A percentile compares a stretch with the other conserved stretches of the same genome.
These are phyloP conservation scores for Acanthurus leucopareius DNA, from an alignment of 2,797 vertebrate species.

Conservation along the genomic window DNA sequence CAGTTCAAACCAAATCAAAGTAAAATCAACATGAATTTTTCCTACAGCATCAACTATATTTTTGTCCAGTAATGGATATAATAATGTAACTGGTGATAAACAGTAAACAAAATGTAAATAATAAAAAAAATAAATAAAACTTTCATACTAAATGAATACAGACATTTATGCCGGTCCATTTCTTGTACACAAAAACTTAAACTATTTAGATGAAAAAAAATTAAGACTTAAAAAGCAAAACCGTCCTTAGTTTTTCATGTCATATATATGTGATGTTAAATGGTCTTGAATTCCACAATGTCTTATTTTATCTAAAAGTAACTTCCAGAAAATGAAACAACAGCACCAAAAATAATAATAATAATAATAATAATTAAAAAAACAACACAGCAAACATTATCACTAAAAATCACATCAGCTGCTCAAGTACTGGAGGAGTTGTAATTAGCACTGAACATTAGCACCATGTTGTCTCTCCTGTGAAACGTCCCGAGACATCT, in stretches of 20 bases:
- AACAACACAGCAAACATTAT: slow-evolving; percentile 8
- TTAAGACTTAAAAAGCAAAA: background rate
- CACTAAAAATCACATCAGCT: slow-evolving; percentile 19
- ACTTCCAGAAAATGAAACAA: slow-evolving; percentile 26
- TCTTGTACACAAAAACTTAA: background rate
- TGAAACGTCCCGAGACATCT: background rate
- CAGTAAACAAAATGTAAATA: background rate
- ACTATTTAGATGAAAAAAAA: background rate
- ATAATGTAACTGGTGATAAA: background rate
- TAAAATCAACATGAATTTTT: too few relatives aligned
- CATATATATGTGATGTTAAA: background rate
- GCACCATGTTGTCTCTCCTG: slow-evolving; percentile 54
- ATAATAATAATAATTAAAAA: background rate
- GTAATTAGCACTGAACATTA: slow-evolving; percentile 56
- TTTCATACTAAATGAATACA: background rate
- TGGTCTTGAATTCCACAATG: background rate
- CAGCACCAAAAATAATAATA: slow-evolving; percentile 43
- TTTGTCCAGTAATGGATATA: background rate
- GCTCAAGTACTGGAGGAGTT: slow-evolving; percentile 49
- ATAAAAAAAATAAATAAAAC: slow-evolving; percentile 3
- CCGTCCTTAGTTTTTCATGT: background rate
- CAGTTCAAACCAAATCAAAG: slow-evolving; percentile 21
- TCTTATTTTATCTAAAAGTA: background rate
- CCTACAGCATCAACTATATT: background rate
- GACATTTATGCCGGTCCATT: background rate